Base-by-base conservation (phyloP, 1,140 invertebrate genomes). In the Pseudomyrmex sp. region DNA sequence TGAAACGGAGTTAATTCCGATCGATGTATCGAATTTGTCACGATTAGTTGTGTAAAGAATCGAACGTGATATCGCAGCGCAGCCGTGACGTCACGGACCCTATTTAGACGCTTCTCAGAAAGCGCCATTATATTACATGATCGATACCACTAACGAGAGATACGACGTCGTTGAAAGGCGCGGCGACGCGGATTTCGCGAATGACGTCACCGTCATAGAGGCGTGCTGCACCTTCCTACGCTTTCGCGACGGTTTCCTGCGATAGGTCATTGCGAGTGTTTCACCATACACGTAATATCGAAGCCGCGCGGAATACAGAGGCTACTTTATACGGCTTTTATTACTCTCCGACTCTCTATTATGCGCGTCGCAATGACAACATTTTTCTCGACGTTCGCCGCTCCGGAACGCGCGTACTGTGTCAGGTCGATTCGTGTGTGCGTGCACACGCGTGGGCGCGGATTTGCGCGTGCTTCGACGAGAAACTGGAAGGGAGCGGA, bases 361-460 rank as follows among this genome's bases (percentile, higher is more conserved):
- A 44, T 26, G 59, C 20, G 35, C 44, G 15, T 79, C 15, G 44
- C n/a, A 13, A 80, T 80, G 66, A 80, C 76, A 66, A 35, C 35
- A 35, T 35, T 35, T 79, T 79, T 79, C 44, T 58, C 75, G 35
- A 5, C 76, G 46, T 63, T 63, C 61, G 61, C 35, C 61, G 35
- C 59, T 80, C 76, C 72, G 66, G 76, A 80, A 80, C 79, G 66
- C 76, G 68, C 72, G 63, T 35, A 52, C 84, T 61, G 20, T 35
- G 35, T 35, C 35, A 35, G 5, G 5, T 1, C 35, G 35, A 35
- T 7, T 35, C 35, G 5, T 35, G 35, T 35, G 26, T 18, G 72
- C 59, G 72, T 46, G 26, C 74, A 48, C n/a, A 44, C 23, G 74
- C 74, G 76, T 80, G 66, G 76, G 76, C 44, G 76, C 72, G 35